Percentiles rank a stretch among this genome's conserved stretches.
Evolutionary conservation across 2,888 invertebrate genomes (phyloP).

Genomic region (Drosophila neotestacea): DNA sequence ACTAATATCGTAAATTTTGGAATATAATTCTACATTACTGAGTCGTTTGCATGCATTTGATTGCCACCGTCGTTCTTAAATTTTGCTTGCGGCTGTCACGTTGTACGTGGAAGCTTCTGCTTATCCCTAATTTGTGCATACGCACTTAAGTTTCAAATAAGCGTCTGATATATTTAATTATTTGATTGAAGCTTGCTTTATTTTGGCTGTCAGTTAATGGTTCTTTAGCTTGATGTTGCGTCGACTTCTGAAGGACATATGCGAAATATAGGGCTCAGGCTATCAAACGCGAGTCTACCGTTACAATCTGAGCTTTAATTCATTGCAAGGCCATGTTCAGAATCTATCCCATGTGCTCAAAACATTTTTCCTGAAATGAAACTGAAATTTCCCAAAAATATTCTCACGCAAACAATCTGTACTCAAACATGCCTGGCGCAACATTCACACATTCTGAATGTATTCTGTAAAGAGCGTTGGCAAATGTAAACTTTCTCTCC

Average conservation of each 20-base stretch:
- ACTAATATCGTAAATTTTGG: constrained; percentile 64
- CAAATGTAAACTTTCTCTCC: constrained; percentile 39
- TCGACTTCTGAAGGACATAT: not conserved
- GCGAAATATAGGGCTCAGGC: not conserved
- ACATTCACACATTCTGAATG: constrained; percentile 57
- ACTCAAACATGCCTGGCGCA: constrained; percentile 24
- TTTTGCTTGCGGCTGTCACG: constrained; percentile 71
- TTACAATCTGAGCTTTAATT: not conserved
- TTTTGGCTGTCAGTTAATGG: constrained; percentile 11
- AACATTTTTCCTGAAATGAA: constrained; percentile 6
- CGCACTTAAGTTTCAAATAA: constrained; percentile 33
- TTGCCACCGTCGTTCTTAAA: constrained; percentile 38
- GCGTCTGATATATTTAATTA: constrained; percentile 47
- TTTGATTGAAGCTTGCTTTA: constrained; percentile 45
- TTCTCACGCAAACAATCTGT: constrained; percentile 56
- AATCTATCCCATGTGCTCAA: constrained; percentile 24
- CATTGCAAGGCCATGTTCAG: constrained; percentile 1
- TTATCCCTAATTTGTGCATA: constrained; percentile 32
- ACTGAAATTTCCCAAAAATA: constrained; percentile 46
- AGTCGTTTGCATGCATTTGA: constrained; percentile 66
- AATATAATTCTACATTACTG: constrained; percentile 57
- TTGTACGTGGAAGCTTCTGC: constrained; percentile 43
- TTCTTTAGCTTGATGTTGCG: constrained; percentile 1
- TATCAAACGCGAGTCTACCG: not conserved
- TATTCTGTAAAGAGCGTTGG: constrained; percentile 36